These are phyloP conservation scores for Lordiphosa stackelbergi DNA, from an alignment of 1,140 invertebrate species.

Conservation along the genomic window DNA sequence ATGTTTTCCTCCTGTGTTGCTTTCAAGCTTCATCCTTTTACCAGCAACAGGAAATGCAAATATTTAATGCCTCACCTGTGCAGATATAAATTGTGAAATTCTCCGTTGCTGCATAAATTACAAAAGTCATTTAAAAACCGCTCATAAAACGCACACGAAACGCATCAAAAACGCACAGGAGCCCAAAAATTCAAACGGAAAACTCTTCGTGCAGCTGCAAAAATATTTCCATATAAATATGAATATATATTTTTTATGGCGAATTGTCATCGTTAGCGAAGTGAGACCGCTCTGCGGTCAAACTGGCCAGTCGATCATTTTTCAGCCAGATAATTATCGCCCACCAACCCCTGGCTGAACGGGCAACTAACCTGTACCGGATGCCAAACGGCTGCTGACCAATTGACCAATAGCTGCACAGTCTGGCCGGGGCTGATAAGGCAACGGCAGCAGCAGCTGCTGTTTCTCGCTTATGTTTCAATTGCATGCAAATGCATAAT, in stretches of 20 bases:
- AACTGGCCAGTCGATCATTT: slow-evolving; percentile 59
- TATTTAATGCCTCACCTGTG: slow-evolving; percentile 4
- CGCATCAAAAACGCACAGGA: slow-evolving; percentile 45
- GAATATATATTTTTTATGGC: slow-evolving; percentile 33
- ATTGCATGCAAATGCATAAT: slow-evolving; percentile 72
- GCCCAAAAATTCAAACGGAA: slow-evolving; percentile 5
- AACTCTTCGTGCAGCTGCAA: slow-evolving; percentile 39
- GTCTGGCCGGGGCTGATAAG: slow-evolving; percentile 33
- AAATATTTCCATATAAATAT: slow-evolving; percentile 5
- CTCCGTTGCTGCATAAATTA: slow-evolving; percentile 29
- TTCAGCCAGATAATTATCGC: slow-evolving; percentile 69
- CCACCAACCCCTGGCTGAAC: slow-evolving; percentile 45
- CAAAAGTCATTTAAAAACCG: slow-evolving; percentile 23
- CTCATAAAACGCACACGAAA: slow-evolving; percentile 30
- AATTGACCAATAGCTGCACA: slow-evolving; percentile 53
- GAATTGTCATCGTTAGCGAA: slow-evolving; percentile 64
- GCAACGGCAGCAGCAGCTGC: slow-evolving; percentile 21
- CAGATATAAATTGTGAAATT: slow-evolving; percentile 23
- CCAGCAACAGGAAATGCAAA: not conserved
- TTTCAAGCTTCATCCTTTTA: too few relatives aligned
- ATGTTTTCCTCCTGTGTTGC: too few relatives aligned
- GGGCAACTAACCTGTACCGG: slow-evolving; percentile 38
- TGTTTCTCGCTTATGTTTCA: slow-evolving; percentile 48
- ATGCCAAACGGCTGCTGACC: slow-evolving; percentile 43
- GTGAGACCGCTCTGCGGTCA: slow-evolving; percentile 39